phyloP scores from a whole-genome alignment of 1,140 invertebrate species.

The Lordiphosa clarofinis region DNA sequence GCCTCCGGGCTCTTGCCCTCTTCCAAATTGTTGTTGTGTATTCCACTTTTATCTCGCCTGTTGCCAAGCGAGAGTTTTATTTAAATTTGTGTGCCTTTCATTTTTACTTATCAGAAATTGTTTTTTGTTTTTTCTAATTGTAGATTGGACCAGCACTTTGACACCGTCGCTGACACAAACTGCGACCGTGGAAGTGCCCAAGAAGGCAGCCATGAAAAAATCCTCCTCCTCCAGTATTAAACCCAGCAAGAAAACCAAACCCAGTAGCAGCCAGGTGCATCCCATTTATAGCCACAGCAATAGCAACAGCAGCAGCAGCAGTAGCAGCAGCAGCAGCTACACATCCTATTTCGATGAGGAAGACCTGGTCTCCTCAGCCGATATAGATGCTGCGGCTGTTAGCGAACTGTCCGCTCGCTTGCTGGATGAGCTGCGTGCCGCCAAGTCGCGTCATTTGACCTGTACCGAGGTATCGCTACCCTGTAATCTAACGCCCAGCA shows the following conservation, averaged over 20 bases:
- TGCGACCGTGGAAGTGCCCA: conserved; percentile 43
- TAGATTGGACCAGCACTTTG: conserved; percentile 77
- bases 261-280: conserved; percentile 21
- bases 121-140: conserved; percentile 30
- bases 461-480: conserved; percentile 91
- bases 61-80: conserved; percentile 55
- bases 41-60: conserved; percentile 67
- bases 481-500: conserved; percentile 87
- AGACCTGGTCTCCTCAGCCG: conserved; percentile 18
- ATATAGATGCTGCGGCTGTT: conserved; percentile 62
- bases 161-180: conserved; percentile 40
- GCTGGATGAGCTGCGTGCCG: conserved; percentile 87
- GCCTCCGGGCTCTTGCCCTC: conserved; percentile 26
- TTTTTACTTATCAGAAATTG: conserved; percentile 44
- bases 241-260: conserved; percentile 50
- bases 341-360: conserved; percentile 29
- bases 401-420: conserved; percentile 84
- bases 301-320: conserved; percentile 38
- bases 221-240: conserved; percentile 42
- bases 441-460: conserved; percentile 87
- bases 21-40: conserved; percentile 16
- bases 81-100: not conserved
- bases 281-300: conserved; percentile 12
- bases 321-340: conserved; percentile 29
- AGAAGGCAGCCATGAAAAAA: conserved; percentile 42